A percentile compares a stretch with the other conserved stretches of the same genome.
phyloP scores from a whole-genome alignment of 2,797 vertebrate genomes.

The Aldrovandia affinis region DNA sequence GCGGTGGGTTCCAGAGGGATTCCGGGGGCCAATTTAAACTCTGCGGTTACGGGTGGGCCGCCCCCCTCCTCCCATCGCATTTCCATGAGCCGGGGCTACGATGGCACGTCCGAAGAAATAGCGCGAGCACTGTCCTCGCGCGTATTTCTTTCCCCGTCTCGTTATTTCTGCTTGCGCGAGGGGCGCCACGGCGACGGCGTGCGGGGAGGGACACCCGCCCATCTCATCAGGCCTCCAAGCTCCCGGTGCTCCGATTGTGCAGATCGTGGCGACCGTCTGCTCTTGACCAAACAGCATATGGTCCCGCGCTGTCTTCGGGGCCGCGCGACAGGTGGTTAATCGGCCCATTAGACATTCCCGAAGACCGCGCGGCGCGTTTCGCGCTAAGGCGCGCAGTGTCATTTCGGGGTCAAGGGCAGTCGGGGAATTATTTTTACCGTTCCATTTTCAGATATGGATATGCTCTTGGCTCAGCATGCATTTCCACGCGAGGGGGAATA shows the following conservation, averaged over 20 bases:
- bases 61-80: too few species aligned
- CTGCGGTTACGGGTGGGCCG: not conserved
- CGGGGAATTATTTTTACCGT: not conserved
- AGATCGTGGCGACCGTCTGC: conserved; percentile 10
- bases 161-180: not conserved
- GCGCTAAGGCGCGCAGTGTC: not conserved
- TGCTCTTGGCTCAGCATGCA: too few species aligned
- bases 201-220: not conserved
- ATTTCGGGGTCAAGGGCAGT: not conserved
- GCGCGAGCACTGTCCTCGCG: not conserved
- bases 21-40: not conserved
- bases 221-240: not conserved
- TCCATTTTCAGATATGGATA: not conserved
- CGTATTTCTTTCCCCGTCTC: not conserved
- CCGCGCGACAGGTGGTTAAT: conserved; percentile 35
- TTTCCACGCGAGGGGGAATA: not conserved
- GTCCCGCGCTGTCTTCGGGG: not conserved
- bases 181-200: not conserved
- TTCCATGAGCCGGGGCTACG: not conserved
- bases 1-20: not conserved
- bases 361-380: conserved; percentile 23
- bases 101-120: not conserved
- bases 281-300: not conserved
- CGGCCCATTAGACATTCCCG: conserved; percentile 30
- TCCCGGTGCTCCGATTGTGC: not conserved